Evolutionary conservation across 2,113 vertebrate genomes (phyloP).

Genomic region (Isurus oxyrinchus): DNA sequence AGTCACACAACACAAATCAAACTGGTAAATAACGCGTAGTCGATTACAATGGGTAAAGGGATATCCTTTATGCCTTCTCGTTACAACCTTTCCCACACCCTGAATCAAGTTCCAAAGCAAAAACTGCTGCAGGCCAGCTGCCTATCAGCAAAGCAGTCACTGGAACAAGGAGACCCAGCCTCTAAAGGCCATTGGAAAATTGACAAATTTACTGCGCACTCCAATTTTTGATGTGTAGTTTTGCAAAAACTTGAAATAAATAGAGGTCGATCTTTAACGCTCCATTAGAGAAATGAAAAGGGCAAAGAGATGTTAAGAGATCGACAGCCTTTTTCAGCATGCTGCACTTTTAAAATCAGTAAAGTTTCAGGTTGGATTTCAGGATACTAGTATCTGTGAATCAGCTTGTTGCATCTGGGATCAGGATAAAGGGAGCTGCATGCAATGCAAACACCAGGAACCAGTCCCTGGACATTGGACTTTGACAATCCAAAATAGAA

Average conservation of each 20-base stretch:
- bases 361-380: neutral
- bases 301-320: neutral
- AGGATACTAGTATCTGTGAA: neutral
- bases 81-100: slow-evolving; percentile 38
- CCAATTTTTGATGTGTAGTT: neutral
- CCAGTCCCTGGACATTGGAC: neutral
- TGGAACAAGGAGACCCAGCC: neutral
- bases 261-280: neutral
- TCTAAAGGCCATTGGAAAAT: neutral
- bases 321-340: neutral
- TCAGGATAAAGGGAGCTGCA: neutral
- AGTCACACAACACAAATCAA: slow-evolving; percentile 34
- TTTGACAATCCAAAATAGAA: neutral
- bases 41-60: slow-evolving; percentile 38
- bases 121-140: slow-evolving; percentile 3
- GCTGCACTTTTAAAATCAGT: neutral
- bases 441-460: neutral
- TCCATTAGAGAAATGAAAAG: neutral
- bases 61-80: slow-evolving; percentile 29
- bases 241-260: neutral
- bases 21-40: slow-evolving; percentile 29
- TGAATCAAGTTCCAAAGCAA: slow-evolving; percentile 3
- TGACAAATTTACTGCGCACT: neutral
- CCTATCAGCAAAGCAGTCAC: slow-evolving; percentile 6
- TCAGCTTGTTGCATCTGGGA: neutral